phyloP scores from a whole-genome alignment of 2,797 vertebrate species.

The Choloepus didactylus region DNA sequence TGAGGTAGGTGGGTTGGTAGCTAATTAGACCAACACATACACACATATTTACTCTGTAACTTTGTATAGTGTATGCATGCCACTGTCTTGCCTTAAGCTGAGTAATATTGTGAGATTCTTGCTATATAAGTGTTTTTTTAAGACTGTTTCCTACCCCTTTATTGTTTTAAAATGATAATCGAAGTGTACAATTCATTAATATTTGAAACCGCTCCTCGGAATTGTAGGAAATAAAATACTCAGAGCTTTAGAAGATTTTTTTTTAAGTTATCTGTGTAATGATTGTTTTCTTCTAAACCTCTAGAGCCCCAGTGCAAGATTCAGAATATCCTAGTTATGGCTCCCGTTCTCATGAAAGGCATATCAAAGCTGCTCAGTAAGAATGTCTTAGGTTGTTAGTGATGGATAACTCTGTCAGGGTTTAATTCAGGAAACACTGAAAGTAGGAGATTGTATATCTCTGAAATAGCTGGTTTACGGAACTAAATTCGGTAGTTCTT shows the following conservation, averaged over 20 bases:
- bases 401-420: not conserved
- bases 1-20: not conserved
- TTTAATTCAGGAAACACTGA: not conserved
- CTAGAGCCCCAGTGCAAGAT: not conserved
- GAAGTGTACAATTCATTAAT: not conserved
- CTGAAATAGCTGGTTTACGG: not conserved
- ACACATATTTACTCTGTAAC: not conserved
- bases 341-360: not conserved
- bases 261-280: not conserved
- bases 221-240: not conserved
- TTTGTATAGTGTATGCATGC: not conserved
- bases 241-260: not conserved
- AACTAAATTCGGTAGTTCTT: conserved; percentile 32
- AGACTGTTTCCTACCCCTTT: conserved; percentile 5
- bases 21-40: not conserved
- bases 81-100: not conserved
- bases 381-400: not conserved
- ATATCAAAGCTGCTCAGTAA: not conserved
- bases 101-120: not conserved
- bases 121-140: not conserved
- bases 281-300: not conserved
- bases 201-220: conserved; percentile 14
- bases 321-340: not conserved
- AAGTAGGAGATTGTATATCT: conserved; percentile 7
- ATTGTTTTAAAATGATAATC: not conserved